phyloP scores from a whole-genome alignment of 2,113 vertebrate genomes.

The Cephalopholis sonnerati region DNA sequence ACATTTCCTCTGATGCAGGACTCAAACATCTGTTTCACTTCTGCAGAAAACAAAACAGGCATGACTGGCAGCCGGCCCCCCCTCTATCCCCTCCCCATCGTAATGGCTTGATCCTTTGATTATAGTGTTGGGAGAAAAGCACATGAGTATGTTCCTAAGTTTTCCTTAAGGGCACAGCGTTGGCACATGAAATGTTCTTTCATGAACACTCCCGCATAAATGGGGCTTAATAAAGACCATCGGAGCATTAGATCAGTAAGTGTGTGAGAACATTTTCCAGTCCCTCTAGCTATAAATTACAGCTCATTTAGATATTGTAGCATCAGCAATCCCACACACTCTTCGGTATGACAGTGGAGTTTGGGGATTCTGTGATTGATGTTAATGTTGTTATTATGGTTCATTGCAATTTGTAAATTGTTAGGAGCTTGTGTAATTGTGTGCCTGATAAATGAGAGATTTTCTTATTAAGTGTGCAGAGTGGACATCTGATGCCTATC shows the following conservation, averaged over 20 bases:
- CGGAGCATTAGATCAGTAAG: conserved; percentile 27
- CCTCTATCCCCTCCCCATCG: not conserved
- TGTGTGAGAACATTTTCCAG: conserved; percentile 44
- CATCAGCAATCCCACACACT: conserved; percentile 12
- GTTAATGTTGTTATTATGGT: conserved; percentile 18
- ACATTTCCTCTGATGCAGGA: conserved; percentile 32
- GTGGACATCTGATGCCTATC: not conserved
- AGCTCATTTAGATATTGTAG: conserved; percentile 28
- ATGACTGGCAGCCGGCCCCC: conserved; percentile 28
- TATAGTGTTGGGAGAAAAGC: conserved; percentile 36
- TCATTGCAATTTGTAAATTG: conserved; percentile 24
- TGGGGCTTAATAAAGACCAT: conserved; percentile 47
- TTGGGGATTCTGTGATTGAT: conserved; percentile 18
- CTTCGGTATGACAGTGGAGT: not conserved
- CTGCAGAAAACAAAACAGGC: conserved; percentile 52
- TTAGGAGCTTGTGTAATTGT: conserved; percentile 1
- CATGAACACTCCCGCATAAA: conserved; percentile 34
- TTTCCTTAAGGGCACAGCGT: conserved; percentile 52
- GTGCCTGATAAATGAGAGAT: not conserved
- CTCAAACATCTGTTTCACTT: conserved; percentile 68
- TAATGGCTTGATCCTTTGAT: conserved; percentile 71
- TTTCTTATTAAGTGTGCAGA: not conserved
- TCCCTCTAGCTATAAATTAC: conserved; percentile 30
- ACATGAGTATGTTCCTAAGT: conserved; percentile 43
- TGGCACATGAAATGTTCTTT: conserved; percentile 52